phyloP scores from a whole-genome alignment of 2,797 vertebrate species.

The Anabacerthia variegaticeps region DNA sequence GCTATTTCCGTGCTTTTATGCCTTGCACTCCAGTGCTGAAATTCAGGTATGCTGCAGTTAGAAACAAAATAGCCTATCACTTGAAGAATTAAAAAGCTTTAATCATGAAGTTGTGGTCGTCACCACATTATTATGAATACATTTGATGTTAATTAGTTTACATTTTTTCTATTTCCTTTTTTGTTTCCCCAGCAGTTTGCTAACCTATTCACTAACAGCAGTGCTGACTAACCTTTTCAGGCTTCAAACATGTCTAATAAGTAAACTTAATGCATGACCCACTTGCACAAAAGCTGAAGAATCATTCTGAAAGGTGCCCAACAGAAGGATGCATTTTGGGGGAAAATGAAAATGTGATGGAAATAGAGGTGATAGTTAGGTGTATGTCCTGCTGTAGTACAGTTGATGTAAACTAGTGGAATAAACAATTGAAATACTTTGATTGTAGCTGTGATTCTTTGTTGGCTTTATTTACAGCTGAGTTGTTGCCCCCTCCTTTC shows the following conservation, averaged over 20 bases:
- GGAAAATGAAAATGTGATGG: neutral
- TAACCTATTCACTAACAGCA: neutral
- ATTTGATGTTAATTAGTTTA: neutral
- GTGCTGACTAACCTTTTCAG: neutral
- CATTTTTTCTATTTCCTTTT: neutral
- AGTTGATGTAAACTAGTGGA: neutral
- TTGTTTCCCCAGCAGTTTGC: neutral
- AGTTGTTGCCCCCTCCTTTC: neutral
- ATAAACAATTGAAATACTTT: neutral
- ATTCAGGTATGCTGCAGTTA: neutral
- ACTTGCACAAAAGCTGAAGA: neutral
- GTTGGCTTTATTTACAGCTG: neutral
- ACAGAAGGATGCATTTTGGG: neutral
- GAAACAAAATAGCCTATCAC: neutral
- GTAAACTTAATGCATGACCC: neutral
- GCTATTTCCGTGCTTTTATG: neutral
- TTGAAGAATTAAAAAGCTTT: neutral
- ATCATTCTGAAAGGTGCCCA: neutral
- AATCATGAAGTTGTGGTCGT: neutral
- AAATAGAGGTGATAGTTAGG: neutral
- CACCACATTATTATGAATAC: neutral
- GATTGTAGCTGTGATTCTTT: accelerated
- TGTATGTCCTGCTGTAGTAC: neutral
- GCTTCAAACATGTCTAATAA: neutral
- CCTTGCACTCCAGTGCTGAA: neutral